Evolutionary conservation across 2,888 invertebrate genomes (phyloP).

Genomic region (Nomada ruficornis): DNA sequence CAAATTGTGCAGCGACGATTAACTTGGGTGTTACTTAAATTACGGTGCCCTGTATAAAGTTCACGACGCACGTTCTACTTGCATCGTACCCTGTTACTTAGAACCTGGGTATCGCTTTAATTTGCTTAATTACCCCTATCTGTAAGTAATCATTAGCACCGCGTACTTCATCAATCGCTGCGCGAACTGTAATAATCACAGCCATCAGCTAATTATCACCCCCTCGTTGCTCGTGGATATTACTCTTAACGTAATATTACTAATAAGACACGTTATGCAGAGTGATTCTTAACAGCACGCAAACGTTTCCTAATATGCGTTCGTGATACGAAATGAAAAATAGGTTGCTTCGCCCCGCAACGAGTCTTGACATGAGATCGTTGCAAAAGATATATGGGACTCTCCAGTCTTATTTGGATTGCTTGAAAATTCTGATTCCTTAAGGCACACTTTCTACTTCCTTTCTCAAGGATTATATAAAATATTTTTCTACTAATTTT

Average conservation of each 20-base stretch:
- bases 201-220: conserved; percentile 31
- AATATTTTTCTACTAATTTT: too few relatives aligned
- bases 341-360: background rate
- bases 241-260: conserved; percentile 15
- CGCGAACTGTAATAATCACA: conserved; percentile 16
- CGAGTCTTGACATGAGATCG: too few relatives aligned
- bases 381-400: too few relatives aligned
- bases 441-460: too few relatives aligned
- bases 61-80: background rate
- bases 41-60: conserved; percentile 9
- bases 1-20: conserved; percentile 4
- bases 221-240: background rate
- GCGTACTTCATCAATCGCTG: conserved; percentile 11
- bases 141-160: conserved; percentile 37
- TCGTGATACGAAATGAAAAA: background rate
- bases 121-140: conserved; percentile 26
- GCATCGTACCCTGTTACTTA: conserved; percentile 1
- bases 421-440: too few relatives aligned
- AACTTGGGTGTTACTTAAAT: conserved; percentile 3
- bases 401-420: too few relatives aligned
- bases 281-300: background rate
- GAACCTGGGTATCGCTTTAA: conserved; percentile 24
- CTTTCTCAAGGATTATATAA: too few relatives aligned
- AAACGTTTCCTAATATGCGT: background rate
- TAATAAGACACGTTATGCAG: conserved; percentile 9